phyloP scores from a whole-genome alignment of 1,140 invertebrate species.

The Eupeodes corollae region DNA sequence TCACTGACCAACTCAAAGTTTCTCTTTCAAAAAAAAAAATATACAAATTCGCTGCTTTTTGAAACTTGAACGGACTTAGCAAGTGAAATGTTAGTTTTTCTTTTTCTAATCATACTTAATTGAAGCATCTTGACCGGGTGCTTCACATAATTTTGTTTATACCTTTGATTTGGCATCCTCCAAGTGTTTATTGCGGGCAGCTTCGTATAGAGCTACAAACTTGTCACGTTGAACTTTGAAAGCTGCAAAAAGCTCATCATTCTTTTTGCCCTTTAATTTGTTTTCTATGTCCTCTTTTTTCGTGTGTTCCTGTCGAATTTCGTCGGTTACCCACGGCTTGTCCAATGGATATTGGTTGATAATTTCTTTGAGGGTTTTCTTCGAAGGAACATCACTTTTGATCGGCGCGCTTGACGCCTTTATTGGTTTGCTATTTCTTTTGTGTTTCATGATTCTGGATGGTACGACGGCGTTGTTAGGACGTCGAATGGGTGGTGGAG shows the following conservation, averaged over 20 bases:
- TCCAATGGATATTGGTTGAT: conserved; percentile 35
- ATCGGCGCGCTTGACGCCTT: conserved; percentile 19
- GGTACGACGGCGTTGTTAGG: neutral
- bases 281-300: conserved; percentile 33
- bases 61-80: no score
- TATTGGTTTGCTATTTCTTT: conserved; percentile 20
- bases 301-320: conserved; percentile 24
- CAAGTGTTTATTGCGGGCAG: conserved; percentile 23
- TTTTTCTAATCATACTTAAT: no score
- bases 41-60: no score
- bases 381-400: conserved; percentile 10
- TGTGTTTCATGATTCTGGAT: conserved; percentile 14
- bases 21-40: no score
- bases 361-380: conserved; percentile 32
- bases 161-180: conserved; percentile 11
- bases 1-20: no score
- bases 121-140: no score
- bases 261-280: conserved; percentile 33
- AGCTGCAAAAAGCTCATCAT: conserved; percentile 33
- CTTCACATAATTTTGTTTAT: no score
- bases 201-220: conserved; percentile 31
- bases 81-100: no score
- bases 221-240: conserved; percentile 35
- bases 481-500: neutral
- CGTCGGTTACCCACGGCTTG: conserved; percentile 34